Evolutionary conservation across 2,113 vertebrate species (phyloP), one percentile per base, ranked within the genome.

Genomic region (Hemibagrus wyckioides): DNA sequence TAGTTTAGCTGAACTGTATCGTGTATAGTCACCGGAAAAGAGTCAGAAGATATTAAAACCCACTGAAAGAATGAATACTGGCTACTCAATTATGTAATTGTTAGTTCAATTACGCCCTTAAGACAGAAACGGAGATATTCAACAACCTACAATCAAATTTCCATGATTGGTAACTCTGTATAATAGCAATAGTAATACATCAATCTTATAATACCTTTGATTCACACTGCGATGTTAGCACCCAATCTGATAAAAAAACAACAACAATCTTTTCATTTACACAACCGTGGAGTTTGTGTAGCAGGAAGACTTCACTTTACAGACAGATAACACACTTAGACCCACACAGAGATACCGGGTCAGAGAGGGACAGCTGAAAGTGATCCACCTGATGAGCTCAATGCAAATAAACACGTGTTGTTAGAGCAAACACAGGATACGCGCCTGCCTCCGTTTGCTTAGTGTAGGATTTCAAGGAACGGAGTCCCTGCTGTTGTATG

Each of bases 401-500:
- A 86, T 57, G 82, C 56, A 92, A 87, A 92, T 85, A 90, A 81
- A 89, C 85, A 84, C 56, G 19, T 87, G 83, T 80, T 63, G 76
- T 69, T 82, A 83, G 80, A 89, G 85, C 83, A 90, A 90, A 89
- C 89, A 89, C 36, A 25, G 77, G 44, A 48, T 59, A 67, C 57
- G 14, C 28, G 77, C 57, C 83, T 63, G 80, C 75, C 41, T 75
- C 39, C 21, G 88, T 86, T 88, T 71, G 73, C 56, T 85, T 11
- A 89, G 90, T 86, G 75, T 90, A 84, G 86, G n/a, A 82, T 90
- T 90, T 86, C 90, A 87, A 57, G 80, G 30, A 73, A 56, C 30
- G 76, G 77, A 77, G 82, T 82, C 76, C 36, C 8, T 80, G 50
- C 89, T 87, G 87, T n/a, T 59, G 73, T 67, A 10, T 30, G 65